Percentiles rank a stretch among this genome's conserved stretches.
Conservation (phyloP, 2,888 invertebrate genomes). For the Eledone cirrhosa region DNA sequence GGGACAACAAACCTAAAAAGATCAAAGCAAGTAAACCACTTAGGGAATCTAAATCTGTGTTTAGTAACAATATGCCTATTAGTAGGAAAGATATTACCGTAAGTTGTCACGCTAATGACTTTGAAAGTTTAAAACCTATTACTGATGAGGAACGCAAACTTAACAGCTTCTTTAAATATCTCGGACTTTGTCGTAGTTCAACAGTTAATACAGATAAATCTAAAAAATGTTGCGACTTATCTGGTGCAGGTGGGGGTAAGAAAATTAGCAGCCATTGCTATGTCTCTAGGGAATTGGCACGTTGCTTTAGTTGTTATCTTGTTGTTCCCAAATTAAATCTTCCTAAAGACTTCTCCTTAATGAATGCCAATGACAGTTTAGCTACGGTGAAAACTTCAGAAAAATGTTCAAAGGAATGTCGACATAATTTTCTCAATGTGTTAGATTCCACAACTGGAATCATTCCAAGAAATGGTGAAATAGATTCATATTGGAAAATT, state of each 20-base stretch:
- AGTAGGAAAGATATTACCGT: not conserved
- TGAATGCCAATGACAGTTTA: not conserved
- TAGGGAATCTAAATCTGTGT: not conserved
- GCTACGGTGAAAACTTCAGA: not conserved
- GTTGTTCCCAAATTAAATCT: not conserved
- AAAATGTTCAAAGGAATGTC: slow-evolving; percentile 17
- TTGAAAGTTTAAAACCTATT: not conserved
- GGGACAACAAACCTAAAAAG: not conserved
- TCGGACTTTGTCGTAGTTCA: slow-evolving; percentile 12
- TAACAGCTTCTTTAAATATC: slow-evolving; percentile 16
- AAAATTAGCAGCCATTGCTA: not conserved
- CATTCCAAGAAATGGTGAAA: not conserved
- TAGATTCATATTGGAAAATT: slow-evolving; percentile 14
- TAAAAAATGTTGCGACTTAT: not conserved
- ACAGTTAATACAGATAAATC: not conserved
- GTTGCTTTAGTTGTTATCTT: slow-evolving; percentile 17
- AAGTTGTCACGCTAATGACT: slow-evolving; percentile 17
- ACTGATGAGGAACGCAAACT: slow-evolving; percentile 11
- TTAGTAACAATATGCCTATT: not conserved
- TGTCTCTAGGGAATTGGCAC: slow-evolving; percentile 2
- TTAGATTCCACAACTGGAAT: not conserved
- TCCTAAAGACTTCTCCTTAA: not conserved
- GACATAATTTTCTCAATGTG: slow-evolving; percentile 10
- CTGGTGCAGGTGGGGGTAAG: not conserved
- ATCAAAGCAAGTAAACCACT: not conserved